These are phyloP conservation scores for Buphagus erythrorhynchus DNA, from an alignment of 2,797 vertebrate genomes.

Conservation along the genomic window DNA sequence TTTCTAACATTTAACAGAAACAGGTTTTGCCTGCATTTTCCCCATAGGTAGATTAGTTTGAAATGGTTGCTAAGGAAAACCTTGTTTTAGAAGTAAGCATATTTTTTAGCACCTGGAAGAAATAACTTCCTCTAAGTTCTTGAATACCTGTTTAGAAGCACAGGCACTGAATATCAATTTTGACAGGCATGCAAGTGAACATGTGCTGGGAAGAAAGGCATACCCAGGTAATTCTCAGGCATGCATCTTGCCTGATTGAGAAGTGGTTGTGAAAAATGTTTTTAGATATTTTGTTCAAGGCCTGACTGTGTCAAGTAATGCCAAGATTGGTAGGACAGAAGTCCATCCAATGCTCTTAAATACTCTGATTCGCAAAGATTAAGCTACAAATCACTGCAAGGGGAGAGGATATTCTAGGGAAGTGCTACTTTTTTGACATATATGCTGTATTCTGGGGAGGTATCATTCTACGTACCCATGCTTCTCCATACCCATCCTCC, in stretches of 20 bases:
- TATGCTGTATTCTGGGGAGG: not conserved
- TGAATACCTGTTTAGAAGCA: not conserved
- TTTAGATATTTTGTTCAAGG: not conserved
- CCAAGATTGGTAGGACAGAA: not conserved
- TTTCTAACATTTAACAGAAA: not conserved
- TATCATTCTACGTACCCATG: not conserved
- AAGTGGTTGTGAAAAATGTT: not conserved
- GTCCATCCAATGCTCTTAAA: not conserved
- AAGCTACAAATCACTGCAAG: not conserved
- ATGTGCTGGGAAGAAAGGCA: not conserved
- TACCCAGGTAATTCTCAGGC: not conserved
- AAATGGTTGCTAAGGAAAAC: not conserved
- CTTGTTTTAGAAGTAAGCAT: not conserved
- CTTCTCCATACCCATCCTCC: not conserved
- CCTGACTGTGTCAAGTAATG: fast-evolving
- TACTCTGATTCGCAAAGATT: not conserved
- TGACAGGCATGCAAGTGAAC: not conserved
- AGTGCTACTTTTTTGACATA: not conserved
- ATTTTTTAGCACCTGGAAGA: not conserved
- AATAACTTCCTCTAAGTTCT: not conserved
- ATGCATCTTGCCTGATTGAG: fast-evolving
- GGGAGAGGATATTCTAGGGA: not conserved
- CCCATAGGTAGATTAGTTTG: not conserved
- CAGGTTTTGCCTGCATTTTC: not conserved
- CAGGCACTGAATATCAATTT: not conserved